Conservation (phyloP, 1,140 invertebrate genomes). For the Drosophila cardini region DNA sequence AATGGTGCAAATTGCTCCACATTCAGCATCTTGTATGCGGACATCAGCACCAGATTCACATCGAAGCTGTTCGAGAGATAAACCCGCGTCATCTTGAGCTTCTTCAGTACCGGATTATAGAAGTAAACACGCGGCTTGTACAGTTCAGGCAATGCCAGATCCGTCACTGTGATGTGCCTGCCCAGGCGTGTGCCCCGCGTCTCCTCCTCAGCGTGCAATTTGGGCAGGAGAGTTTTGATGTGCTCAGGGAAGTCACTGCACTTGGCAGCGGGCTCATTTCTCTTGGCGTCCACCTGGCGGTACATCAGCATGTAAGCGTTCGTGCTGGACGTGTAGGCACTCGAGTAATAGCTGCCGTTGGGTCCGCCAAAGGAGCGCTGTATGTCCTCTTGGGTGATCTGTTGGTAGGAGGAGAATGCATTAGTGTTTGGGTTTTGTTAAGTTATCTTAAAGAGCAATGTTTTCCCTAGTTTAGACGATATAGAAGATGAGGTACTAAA, state of each 20-base stretch:
- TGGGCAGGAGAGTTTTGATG: slow-evolving; percentile 88
- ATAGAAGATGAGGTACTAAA: too few relatives aligned
- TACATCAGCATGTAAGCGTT: slow-evolving; percentile 98
- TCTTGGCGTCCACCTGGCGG: slow-evolving; percentile 90
- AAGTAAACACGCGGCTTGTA: slow-evolving; percentile 89
- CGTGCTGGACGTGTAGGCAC: slow-evolving; percentile 92
- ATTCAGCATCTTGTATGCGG: slow-evolving; percentile 87
- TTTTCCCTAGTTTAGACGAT: too few relatives aligned
- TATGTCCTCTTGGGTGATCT: slow-evolving; percentile 94
- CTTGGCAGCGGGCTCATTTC: slow-evolving; percentile 89
- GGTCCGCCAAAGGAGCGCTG: slow-evolving; percentile 92
- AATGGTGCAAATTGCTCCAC: slow-evolving; percentile 87
- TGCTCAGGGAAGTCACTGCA: slow-evolving; percentile 91
- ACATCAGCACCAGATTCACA: slow-evolving; percentile 86
- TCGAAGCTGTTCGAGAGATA: slow-evolving; percentile 87
- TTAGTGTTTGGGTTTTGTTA: too few relatives aligned
- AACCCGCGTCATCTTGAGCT: slow-evolving; percentile 86
- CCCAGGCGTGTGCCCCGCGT: slow-evolving; percentile 87
- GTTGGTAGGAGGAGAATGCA: background rate
- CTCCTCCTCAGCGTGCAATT: slow-evolving; percentile 89
- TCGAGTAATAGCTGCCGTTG: slow-evolving; percentile 89
- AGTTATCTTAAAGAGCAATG: too few relatives aligned
- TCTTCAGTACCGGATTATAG: slow-evolving; percentile 87
- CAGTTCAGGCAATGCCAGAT: slow-evolving; percentile 85
- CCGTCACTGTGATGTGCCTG: slow-evolving; percentile 63